Percentiles rank a stretch among this genome's conserved stretches.
Conservation (phyloP, 2,797 vertebrate species). For the Poecilia velifera region DNA sequence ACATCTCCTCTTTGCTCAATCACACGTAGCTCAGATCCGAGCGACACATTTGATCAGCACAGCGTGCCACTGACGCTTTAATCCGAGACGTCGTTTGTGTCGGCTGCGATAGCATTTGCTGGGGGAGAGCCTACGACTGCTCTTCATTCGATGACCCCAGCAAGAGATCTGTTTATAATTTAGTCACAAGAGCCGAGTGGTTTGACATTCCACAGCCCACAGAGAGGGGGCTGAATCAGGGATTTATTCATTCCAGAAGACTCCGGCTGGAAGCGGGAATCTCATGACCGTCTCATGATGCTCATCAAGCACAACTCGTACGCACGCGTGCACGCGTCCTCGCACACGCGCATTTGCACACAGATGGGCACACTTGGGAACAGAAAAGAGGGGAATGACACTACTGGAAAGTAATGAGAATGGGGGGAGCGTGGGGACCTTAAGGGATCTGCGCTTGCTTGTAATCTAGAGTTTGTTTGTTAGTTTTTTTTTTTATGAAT, state of each 20-base stretch:
- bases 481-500: neutral
- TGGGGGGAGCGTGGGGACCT: neutral
- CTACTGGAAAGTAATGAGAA: neutral
- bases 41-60: constrained; percentile 30
- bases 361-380: constrained; percentile 11
- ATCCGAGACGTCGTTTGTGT: constrained; percentile 28
- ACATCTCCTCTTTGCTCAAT: constrained; percentile 14
- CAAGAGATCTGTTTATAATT: constrained; percentile 54
- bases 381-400: constrained; percentile 22
- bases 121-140: constrained; percentile 36
- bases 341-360: constrained; percentile 27
- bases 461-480: neutral
- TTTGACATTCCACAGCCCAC: constrained; percentile 66
- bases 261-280: constrained; percentile 45
- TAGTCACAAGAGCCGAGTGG: constrained; percentile 61
- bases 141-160: constrained; percentile 44
- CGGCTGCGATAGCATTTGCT: constrained; percentile 45
- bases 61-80: constrained; percentile 20
- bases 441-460: neutral
- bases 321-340: constrained; percentile 24
- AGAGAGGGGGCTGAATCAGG: constrained; percentile 53
- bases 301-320: constrained; percentile 48
- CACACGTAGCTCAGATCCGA: constrained; percentile 34
- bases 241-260: constrained; percentile 61
- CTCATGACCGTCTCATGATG: constrained; percentile 76